Evolutionary conservation across 2,888 invertebrate species (phyloP), one percentile per base, ranked within the genome.

Genomic region (Leptarthrus brevirostris): DNA sequence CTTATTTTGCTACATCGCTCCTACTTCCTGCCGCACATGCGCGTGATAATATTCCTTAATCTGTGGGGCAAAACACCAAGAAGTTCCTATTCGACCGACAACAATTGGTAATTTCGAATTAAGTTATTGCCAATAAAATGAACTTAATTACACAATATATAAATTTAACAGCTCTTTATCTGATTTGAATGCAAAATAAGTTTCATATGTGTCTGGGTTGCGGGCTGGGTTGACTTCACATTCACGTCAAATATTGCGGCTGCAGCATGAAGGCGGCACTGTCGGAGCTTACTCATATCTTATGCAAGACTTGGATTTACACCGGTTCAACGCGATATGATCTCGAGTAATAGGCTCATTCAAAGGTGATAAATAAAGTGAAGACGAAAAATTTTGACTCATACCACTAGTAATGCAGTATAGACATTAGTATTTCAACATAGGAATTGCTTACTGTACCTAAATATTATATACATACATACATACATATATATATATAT

Each of bases 81-180:
- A 40, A 47, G 40, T 69, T 49, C 34, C 26, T 40, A 40, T 18
- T 49, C 52, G 26, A 69, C 44, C 40, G 52, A 52, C 52, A 75
- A 75, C 74, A 75, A 75, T 75, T 74, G 75, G 74, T 74, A 72
- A 75, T 75, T 75, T 75, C 69, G 61, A 69, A 75, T 75, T 74
- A 75, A 75, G 75, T 75, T 75, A 75, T 75, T 74, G 74, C 71
- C 74, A 75, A 74, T 75, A 75, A 75, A 75, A 74, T 70, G 75
- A 71, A 72, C 75, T 74, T 73, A 75, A 74, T 74, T 75, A 74
- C 64, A 75, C 73, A 47, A 72, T 72, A 75, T 75, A 74, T 73
- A 74, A 73, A 75, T 75, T 75, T 74, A 73, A 71, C 75, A 75
- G 74, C 54, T 74, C 71, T 64, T 75, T 74, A 75, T 75, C 73